Evolutionary conservation across 2,888 invertebrate genomes (phyloP), one percentile per base, ranked within the genome.

Genomic region (Myopa tessellatipennis): DNA sequence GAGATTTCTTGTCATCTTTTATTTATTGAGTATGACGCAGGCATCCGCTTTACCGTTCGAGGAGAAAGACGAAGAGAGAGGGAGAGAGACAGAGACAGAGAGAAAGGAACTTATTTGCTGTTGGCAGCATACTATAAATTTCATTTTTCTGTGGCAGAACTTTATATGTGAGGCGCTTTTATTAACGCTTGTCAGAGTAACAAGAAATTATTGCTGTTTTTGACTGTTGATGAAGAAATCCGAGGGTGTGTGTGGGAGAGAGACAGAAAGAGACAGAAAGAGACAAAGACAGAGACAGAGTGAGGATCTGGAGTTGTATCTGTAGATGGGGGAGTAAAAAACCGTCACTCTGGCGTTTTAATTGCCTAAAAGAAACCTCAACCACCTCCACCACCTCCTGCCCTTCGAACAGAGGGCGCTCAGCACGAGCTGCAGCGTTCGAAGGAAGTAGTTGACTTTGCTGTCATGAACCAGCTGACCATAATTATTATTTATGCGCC

Each of bases 401-500:
- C 55, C 16, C 55, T 4, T n/a, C n/a, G 8, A 55, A 1, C 8
- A 55, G 14, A n/a, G 55, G 16, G 16, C 5, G n/a, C 14, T 2
- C n/a, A 55, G n/a, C n/a, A 55, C 55, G 55, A 5, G 5, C 16
- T n/a, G 16, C 55, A 36, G 34, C 63, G 18, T n/a, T 26, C 7
- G 55, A 45, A 26, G 63, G 36, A 63, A 63, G 34, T 4, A 63
- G 10, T 18, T 8, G 60, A 26, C 36, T 8, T 14, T 4, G 65
- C 38, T 70, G 70, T 70, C 55, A 12, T 7, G 16, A 70, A 18
- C 70, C 70, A 34, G 70, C 52, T 55, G 70, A 70, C 70, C 55
- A 55, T 70, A 70, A 70, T 70, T 70, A 70, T 55, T 70, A 70
- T 70, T 70, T 70, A 70, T 70, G 70, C 16, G 55, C 16, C 55